Evolutionary conservation across 2,113 vertebrate species (phyloP).

Genomic region (Psettodes erumei): DNA sequence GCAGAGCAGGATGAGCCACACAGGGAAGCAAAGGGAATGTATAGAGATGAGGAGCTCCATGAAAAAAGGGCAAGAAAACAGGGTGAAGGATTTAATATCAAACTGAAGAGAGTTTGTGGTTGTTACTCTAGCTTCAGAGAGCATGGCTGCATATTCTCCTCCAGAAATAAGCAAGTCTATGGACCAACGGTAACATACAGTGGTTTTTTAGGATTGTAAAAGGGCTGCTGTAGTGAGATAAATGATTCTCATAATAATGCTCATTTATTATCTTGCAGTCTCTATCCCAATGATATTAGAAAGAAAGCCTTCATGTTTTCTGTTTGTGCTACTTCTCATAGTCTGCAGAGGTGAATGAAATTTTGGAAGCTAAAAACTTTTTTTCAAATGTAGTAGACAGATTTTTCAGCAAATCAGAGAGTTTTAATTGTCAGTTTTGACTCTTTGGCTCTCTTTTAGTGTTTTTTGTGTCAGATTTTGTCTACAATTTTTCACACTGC

Average conservation of each 20-base stretch:
- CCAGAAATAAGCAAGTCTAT: background rate
- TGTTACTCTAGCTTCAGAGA: background rate
- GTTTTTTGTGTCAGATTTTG: background rate
- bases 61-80: background rate
- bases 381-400: background rate
- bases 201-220: background rate
- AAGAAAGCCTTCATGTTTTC: background rate
- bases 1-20: constrained; percentile 26
- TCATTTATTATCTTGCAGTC: too few species aligned
- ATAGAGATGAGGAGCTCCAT: background rate
- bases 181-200: background rate
- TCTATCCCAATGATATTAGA: background rate
- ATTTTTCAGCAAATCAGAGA: too few species aligned
- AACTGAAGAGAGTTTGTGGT: background rate
- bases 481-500: background rate
- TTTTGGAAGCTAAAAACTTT: background rate
- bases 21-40: constrained; percentile 6
- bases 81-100: background rate
- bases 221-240: too few species aligned
- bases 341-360: background rate
- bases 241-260: background rate
- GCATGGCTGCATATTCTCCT: background rate
- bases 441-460: background rate
- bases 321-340: background rate
- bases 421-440: background rate